Base-by-base conservation (phyloP, 2,797 vertebrate genomes). In the Myripristis jacobus region DNA sequence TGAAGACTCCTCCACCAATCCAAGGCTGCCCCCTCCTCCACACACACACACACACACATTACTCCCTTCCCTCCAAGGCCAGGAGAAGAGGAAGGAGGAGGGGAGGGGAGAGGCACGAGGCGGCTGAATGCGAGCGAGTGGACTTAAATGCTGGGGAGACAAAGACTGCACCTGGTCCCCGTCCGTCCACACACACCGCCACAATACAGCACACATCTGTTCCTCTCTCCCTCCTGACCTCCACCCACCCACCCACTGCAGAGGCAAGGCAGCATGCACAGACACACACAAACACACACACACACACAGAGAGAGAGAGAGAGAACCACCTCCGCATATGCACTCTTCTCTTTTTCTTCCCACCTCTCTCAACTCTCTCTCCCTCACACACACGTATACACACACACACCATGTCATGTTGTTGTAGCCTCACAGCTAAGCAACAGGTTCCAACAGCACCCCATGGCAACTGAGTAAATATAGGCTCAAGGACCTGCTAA, bases 101-200 rank as follows among this genome's bases (percentile, higher is more conserved):
- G 29, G 70, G 44, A 68, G 69, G 15, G 61, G 75, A 71, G 83
- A 82, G 84, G 86, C 89, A 96, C 95, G 93, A 92, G 92, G 92
- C 92, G 92, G 75, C 92, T 93, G 94, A 96, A 94, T 92, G 93
- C 92, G 89, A 92, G 93, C 75, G 84, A 91, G 86, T 92, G 90
- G 90, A 92, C 90, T 91, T 89, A 93, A 91, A 93, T 88, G 88
- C 88, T 47, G 73, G 53, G 87, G 83, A 96, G 95, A 98, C 96
- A 98, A 98, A 96, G 92, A 93, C 94, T 96, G 97, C 97, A 98
- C 97, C 97, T 98, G 97, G 97, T 95, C 93, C 89, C 92, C 75
- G 79, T 91, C 91, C 87, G 81, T 93, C 91, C 91, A 76, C 86
- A 70, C 83, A 91, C 91, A 89, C 84, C 76, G 75, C 82, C 85